Evolutionary conservation across 2,888 invertebrate genomes (phyloP), one percentile per base, ranked within the genome.

Genomic region (Rotaria macrura): DNA sequence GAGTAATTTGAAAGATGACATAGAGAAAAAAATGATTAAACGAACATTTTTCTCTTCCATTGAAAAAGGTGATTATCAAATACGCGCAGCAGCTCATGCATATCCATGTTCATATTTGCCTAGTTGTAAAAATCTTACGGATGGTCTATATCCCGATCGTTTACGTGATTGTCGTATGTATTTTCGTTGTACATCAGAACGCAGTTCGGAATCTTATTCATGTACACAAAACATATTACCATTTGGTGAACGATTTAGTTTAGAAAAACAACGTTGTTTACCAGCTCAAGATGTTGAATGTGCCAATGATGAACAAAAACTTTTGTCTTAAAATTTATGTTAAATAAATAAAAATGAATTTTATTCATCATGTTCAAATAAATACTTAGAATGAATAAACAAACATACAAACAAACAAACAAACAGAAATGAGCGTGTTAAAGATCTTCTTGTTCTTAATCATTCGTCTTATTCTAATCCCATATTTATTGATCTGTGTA

Each of bases 231-330:
- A 79, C 25, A 25, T 2, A n/a, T 43, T 43, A 79, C 79, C 79
- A 40, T 79, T 79, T 9, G 79, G 79, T n/a, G 79, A 79, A 79
- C 79, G 79, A 43, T 79, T 79, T 79, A 79, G 79, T 79, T n/a
- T 79, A 14, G 79, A 79, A 79, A 12, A 79, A n/a, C 79, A 79
- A 79, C 40, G 43, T 14, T 79, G 79, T 43, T 9, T 79, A 43
- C 79, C 79, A 1, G 79, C 79, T 25, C 40, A 79, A 40, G 9
- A 43, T 43, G 79, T 79, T n/a, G 79, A 79, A 43, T 79, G 79
- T 43, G n/a, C 38, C 34, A 65, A 65, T 65, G 65, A 65, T 65
- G 34, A 65, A 65, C 65, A 65, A 65, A 65, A 65, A 65, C 65
- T 34, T 29, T 34, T 65, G 0, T 20, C 20, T 20, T 65, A 34